A percentile compares a stretch with the other conserved stretches of the same genome.
Evolutionary conservation across 23 tunicate species (phyloP).

Genomic region (Halocynthia roretzi): DNA sequence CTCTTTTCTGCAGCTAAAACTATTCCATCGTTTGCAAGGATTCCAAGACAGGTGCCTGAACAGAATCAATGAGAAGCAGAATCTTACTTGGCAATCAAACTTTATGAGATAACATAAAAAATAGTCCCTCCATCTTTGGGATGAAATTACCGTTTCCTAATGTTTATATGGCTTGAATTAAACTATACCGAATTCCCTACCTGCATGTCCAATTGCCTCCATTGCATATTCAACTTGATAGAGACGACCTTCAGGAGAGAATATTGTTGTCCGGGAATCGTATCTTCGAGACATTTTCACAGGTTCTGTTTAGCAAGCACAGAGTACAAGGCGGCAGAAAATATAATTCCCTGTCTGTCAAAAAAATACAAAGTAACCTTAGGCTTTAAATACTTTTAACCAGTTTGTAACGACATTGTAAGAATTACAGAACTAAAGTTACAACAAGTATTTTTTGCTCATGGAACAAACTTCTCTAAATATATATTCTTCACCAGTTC

Average conservation of each 20-base stretch:
- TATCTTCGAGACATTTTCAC: slow-evolving; percentile 87
- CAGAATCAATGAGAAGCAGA: neutral
- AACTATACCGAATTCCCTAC: slow-evolving; percentile 2
- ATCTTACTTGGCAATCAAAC: neutral
- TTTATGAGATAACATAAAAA: neutral
- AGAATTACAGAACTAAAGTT: too few species aligned
- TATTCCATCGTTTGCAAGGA: slow-evolving; percentile 91
- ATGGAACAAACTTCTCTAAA: too few species aligned
- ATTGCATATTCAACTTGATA: slow-evolving; percentile 99
- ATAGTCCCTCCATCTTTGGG: neutral
- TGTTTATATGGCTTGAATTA: too few species aligned
- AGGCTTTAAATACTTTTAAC: too few species aligned
- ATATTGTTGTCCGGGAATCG: slow-evolving; percentile 95
- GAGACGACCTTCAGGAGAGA: slow-evolving; percentile 97
- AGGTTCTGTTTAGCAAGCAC: neutral
- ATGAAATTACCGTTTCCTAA: neutral
- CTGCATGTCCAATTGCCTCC: slow-evolving; percentile 99
- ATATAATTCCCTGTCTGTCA: too few species aligned
- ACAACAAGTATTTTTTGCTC: too few species aligned
- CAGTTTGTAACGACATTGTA: too few species aligned
- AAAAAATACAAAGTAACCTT: too few species aligned
- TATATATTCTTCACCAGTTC: too few species aligned
- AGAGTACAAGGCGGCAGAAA: too few species aligned
- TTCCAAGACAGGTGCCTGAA: slow-evolving; percentile 91
- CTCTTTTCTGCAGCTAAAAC: slow-evolving; percentile 91